Base-by-base conservation (phyloP, 2,113 vertebrate genomes). In the Meleagris gallopavo region DNA sequence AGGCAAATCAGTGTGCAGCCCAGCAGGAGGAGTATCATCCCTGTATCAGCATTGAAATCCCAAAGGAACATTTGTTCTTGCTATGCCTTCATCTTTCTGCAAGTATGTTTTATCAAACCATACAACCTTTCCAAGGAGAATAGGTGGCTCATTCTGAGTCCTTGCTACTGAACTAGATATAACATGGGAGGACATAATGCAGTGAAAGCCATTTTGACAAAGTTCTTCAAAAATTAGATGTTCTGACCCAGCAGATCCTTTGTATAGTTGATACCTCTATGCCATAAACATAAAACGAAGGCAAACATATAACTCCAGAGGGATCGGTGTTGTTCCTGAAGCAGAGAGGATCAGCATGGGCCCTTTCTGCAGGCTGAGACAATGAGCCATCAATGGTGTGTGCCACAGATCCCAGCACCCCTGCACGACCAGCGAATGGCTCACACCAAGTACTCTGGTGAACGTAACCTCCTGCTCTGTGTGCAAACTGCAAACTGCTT, bases 311-410 rank as follows among this genome's bases (percentile, higher is more conserved):
- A 9, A 27, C 3, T 55, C 27, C 69, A 21, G 36, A 13, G 67
- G 19, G 17, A 45, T 45, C 7, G 0, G 40, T n/a, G 6, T 8
- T 34, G 1, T 4, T 7, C 3, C 20, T 29, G 3, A 4, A 32
- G 45, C 27, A 11, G n/a, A 4, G 24, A 48, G 13, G 21, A 6
- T 74, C 74, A 45, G 18, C 60, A 5, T 0, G 22, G 43, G 7
- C 11, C 9, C 30, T 38, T 30, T 34, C 38, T 17, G 6, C 5
- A 11, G 34, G 45, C 34, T 41, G 61, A 48, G 25, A 17, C 11
- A 11, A 6, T 5, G 27, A 66, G 34, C 41, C 24, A 11, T 21
- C 15, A 16, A 9, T 6, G n/a, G 8, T 27, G 1, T 21, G 62
- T 43, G 62, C 43, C 50, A 11, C 50, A 22, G n/a, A 8, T 1